Conservation (phyloP, 2,888 invertebrate species). For the Abrostola tripartita region DNA sequence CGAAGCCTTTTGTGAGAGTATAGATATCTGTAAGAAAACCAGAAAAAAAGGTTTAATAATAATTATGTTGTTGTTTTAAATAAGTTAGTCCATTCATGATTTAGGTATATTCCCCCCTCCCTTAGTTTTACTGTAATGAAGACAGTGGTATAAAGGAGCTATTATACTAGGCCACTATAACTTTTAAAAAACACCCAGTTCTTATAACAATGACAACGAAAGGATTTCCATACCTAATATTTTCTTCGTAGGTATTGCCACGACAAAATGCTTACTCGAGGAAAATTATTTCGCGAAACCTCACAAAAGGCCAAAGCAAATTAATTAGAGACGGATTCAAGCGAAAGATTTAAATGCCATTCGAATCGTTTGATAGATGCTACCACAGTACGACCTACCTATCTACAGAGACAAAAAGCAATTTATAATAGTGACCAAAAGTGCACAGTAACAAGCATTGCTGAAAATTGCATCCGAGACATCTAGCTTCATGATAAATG, state of each 20-base stretch:
- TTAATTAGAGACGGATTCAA: constrained; percentile 12
- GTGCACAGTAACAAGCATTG: constrained; percentile 54
- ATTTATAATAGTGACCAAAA: constrained; percentile 55
- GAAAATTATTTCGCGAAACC: not conserved
- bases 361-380: constrained; percentile 18
- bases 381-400: constrained; percentile 8
- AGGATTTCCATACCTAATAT: not conserved
- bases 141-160: no score
- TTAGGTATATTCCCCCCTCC: no score
- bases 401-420: constrained; percentile 25
- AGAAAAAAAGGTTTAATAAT: no score
- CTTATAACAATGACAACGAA: not conserved
- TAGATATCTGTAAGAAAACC: no score
- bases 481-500: constrained; percentile 59
- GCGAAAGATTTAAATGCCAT: constrained; percentile 14
- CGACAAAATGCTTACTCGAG: not conserved
- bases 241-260: not conserved
- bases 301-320: constrained; percentile 3
- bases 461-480: constrained; percentile 62
- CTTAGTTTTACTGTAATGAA: no score
- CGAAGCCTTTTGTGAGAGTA: no score
- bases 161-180: no score
- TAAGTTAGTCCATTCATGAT: no score
- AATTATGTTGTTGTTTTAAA: no score
- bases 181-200: no score